phyloP scores from a whole-genome alignment of 2,113 vertebrate species.

The Oriolus oriolus region DNA sequence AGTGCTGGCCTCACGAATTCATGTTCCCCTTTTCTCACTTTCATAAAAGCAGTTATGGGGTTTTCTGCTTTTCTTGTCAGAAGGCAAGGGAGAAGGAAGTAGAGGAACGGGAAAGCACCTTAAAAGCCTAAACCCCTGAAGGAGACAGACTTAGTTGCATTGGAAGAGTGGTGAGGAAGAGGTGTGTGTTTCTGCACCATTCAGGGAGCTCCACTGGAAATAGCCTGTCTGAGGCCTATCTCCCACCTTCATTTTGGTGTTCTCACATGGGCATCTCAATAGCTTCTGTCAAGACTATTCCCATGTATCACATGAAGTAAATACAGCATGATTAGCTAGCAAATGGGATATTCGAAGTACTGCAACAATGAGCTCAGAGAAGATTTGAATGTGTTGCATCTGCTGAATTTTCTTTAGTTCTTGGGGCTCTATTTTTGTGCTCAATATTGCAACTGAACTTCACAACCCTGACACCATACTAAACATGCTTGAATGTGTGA shows the following conservation, averaged over 20 bases:
- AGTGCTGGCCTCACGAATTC: not conserved
- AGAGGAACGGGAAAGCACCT: not conserved
- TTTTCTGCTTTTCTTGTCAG: not conserved
- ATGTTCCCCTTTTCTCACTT: not conserved
- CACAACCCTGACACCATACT: not conserved
- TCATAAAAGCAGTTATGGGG: not conserved
- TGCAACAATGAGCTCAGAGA: not conserved
- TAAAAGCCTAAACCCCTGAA: not conserved
- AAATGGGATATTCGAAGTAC: not conserved
- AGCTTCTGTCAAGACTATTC: not conserved
- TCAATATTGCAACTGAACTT: not conserved
- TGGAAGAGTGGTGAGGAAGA: not conserved
- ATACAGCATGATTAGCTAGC: not conserved
- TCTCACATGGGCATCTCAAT: not conserved
- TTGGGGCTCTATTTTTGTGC: not conserved
- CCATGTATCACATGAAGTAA: not conserved
- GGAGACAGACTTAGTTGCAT: accelerated
- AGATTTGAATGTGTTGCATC: not conserved
- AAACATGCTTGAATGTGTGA: not conserved
- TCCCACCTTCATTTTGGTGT: not conserved
- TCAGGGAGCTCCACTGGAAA: not conserved
- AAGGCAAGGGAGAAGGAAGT: not conserved
- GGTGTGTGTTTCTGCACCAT: not conserved
- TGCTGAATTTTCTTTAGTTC: not conserved
- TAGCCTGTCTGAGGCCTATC: not conserved